phyloP scores from a whole-genome alignment of 2,797 vertebrate species.

The Anniella stebbinsi region DNA sequence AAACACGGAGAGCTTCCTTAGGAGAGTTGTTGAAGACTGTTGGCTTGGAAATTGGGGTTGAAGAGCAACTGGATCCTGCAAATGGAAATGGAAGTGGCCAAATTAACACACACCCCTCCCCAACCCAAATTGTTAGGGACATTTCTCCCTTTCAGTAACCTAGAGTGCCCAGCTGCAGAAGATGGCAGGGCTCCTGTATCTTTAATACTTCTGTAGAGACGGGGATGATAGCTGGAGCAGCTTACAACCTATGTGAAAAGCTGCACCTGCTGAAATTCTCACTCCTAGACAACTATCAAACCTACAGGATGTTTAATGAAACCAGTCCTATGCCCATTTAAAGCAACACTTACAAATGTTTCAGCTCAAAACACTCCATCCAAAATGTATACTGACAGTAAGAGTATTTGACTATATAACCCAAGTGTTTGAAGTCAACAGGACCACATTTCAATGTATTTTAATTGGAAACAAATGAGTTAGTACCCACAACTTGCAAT shows the following conservation, averaged over 20 bases:
- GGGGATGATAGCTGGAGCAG: neutral
- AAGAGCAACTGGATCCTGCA: no score
- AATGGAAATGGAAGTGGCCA: neutral
- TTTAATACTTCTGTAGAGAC: neutral
- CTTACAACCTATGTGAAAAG: neutral
- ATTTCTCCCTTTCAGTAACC: neutral
- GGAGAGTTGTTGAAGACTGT: neutral
- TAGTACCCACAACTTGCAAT: neutral
- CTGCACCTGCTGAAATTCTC: neutral
- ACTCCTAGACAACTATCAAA: neutral
- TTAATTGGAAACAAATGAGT: neutral
- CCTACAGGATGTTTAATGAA: neutral
- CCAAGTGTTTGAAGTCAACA: neutral
- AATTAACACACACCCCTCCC: neutral
- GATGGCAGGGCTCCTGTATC: neutral
- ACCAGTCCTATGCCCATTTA: neutral
- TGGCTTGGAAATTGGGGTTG: no score
- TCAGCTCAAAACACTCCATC: neutral
- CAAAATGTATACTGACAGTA: slow-evolving; percentile 27
- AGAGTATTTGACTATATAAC: neutral
- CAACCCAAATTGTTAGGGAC: neutral
- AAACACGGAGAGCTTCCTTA: neutral
- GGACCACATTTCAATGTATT: neutral
- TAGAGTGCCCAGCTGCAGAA: neutral
- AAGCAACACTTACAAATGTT: neutral